These are phyloP conservation scores for Apamea crenata DNA, from an alignment of 2,888 invertebrate genomes.

Conservation along the genomic window DNA sequence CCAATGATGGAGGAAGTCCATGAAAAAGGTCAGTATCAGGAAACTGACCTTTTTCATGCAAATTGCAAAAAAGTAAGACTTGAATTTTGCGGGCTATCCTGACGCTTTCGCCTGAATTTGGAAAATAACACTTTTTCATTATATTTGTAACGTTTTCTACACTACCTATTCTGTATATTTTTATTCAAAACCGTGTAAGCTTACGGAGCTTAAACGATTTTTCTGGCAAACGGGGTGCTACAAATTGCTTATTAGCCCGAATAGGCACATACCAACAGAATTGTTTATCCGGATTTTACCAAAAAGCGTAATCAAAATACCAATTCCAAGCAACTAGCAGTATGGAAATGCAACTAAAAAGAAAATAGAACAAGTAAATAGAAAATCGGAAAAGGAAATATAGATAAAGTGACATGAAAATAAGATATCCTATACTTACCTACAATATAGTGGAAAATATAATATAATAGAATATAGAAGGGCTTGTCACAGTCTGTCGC, in stretches of 20 bases:
- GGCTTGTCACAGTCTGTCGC: not conserved
- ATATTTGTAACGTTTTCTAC: too few species aligned
- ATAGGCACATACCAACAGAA: not conserved
- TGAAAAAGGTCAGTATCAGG: too few species aligned
- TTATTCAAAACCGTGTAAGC: not conserved
- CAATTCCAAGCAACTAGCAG: constrained; percentile 36
- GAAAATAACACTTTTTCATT: not conserved
- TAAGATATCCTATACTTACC: constrained; percentile 36
- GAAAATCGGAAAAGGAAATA: constrained; percentile 15
- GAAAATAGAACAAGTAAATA: constrained; percentile 49
- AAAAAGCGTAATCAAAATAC: constrained; percentile 45
- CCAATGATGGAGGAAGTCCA: too few species aligned
- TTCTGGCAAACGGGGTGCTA: not conserved
- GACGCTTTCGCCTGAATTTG: too few species aligned
- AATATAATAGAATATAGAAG: constrained; percentile 29
- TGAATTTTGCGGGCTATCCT: too few species aligned
- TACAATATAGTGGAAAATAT: constrained; percentile 16
- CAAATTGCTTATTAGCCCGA: not conserved
- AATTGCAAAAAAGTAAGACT: too few species aligned
- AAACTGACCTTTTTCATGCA: too few species aligned
- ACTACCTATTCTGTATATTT: not conserved
- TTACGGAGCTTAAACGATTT: not conserved
- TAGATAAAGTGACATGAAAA: constrained; percentile 47
- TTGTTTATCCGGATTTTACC: constrained; percentile 21
- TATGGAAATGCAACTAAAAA: constrained; percentile 34